Percentiles rank a stretch among this genome's conserved stretches.
Evolutionary conservation across 2,797 vertebrate species (phyloP).

Genomic region (Tokudaia tokunoshimensis): DNA sequence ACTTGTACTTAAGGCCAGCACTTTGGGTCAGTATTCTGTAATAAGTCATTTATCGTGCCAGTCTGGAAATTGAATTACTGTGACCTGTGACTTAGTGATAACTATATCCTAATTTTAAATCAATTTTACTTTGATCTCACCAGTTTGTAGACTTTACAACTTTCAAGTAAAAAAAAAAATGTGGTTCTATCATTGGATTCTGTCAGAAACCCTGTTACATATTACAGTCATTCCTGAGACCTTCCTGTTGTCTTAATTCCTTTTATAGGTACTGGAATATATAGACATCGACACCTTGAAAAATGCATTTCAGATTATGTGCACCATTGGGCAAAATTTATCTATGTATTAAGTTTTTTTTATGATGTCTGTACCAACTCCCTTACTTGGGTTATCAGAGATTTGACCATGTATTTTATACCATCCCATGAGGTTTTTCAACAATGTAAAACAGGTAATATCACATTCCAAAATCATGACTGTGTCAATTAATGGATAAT

Average conservation of each 20-base stretch:
- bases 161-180: not conserved
- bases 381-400: not conserved
- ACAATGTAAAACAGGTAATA: not conserved
- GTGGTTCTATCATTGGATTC: not conserved
- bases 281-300: not conserved
- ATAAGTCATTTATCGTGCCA: slow-evolving; percentile 59
- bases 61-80: slow-evolving; percentile 59
- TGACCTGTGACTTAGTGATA: slow-evolving; percentile 44
- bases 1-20: slow-evolving; percentile 36
- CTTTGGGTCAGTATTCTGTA: slow-evolving; percentile 47
- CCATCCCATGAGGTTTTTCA: not conserved
- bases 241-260: not conserved
- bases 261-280: not conserved
- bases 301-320: not conserved
- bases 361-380: not conserved
- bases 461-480: not conserved
- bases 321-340: not conserved
- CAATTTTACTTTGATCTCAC: slow-evolving; percentile 52
- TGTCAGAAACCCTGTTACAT: not conserved
- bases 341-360: not conserved
- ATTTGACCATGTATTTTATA: not conserved
- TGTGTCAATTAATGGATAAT: not conserved
- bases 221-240: not conserved
- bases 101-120: slow-evolving; percentile 51
- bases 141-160: not conserved